Evolutionary conservation across 2,797 vertebrate species (phyloP).

Genomic region (Dipus sagitta): DNA sequence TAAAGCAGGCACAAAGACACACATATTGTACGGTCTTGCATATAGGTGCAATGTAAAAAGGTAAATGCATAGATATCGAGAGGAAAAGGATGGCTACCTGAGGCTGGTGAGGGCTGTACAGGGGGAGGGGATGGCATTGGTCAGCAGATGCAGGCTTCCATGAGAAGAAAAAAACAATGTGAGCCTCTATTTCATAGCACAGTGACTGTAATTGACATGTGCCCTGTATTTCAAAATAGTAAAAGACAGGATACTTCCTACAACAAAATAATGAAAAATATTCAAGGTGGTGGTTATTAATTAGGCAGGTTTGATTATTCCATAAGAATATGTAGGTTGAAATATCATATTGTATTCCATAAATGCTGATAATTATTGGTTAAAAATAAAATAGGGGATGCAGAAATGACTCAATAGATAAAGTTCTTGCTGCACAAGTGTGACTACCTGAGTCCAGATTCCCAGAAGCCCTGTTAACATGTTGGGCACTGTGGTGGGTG

Average conservation of each 20-base stretch:
- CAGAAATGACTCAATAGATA: too few species aligned
- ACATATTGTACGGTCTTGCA: not conserved
- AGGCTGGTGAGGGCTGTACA: too few species aligned
- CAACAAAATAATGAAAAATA: not conserved
- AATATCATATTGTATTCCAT: not conserved
- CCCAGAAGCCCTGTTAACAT: too few species aligned
- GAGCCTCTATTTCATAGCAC: not conserved
- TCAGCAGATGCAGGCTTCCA: not conserved
- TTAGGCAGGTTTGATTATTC: conserved; percentile 13
- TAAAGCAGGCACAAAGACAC: not conserved
- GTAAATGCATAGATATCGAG: not conserved
- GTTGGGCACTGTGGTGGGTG: too few species aligned
- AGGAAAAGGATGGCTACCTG: not conserved
- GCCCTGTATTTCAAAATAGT: not conserved
- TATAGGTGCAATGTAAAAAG: not conserved
- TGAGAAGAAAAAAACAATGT: not conserved
- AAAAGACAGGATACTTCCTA: not conserved
- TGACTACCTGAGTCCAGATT: too few species aligned
- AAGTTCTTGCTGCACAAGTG: too few species aligned
- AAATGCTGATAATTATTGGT: not conserved
- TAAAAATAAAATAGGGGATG: too few species aligned
- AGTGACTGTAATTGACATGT: not conserved
- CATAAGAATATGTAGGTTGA: not conserved
- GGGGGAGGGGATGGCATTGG: not conserved
- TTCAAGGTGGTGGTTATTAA: not conserved